Evolutionary conservation across 2,797 vertebrate genomes (phyloP), one percentile per base, ranked within the genome.

Genomic region (Scomberomorus guttatus): DNA sequence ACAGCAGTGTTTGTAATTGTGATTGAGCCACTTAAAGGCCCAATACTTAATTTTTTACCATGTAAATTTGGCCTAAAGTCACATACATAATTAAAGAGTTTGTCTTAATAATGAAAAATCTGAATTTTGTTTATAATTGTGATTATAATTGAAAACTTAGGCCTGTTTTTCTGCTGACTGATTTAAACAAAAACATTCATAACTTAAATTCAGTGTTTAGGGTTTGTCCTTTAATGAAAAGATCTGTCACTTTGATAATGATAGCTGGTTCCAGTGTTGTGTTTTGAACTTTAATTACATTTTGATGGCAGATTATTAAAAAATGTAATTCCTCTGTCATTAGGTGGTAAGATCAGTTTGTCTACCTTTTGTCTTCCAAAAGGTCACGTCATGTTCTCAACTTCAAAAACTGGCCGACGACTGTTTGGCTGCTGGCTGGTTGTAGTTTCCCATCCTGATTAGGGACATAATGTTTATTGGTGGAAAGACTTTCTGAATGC

Each of bases 381-480:
- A 54, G 34, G 25, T 17, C 48, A 34, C 48, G 39, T 29, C 13
- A 37, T 52, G 29, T 48, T 44, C 11, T 15, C 34, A 34, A 34
- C 34, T 9, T 24, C 0, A 10, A 22, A 4, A 20, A 12, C 42
- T 46, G 59, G 37, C 11, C 8, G 2, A 24, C 10, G 9, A 4
- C 20, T 15, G 37, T 55, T 58, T 58, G 6, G 27, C n/a, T 52
- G 27, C 51, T 3, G 13, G 29, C 62, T 58, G 50, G 4, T 69
- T 69, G 62, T 24, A 25, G 34, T 52, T 76, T 62, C 32, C 39
- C 25, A 32, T 32, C 29, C 29, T 32, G 29, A 32, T 32, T 32
- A 32, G 29, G 42, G 44, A 59, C 58, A 48, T n/a, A 11, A n/a
- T 50, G 56, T 27, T 75, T 39, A 48, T 52, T 51, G 48, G 51